A percentile compares a stretch with the other conserved stretches of the same genome.
phyloP scores from a whole-genome alignment of 2,888 invertebrate genomes.

The Candidula unifasciata region DNA sequence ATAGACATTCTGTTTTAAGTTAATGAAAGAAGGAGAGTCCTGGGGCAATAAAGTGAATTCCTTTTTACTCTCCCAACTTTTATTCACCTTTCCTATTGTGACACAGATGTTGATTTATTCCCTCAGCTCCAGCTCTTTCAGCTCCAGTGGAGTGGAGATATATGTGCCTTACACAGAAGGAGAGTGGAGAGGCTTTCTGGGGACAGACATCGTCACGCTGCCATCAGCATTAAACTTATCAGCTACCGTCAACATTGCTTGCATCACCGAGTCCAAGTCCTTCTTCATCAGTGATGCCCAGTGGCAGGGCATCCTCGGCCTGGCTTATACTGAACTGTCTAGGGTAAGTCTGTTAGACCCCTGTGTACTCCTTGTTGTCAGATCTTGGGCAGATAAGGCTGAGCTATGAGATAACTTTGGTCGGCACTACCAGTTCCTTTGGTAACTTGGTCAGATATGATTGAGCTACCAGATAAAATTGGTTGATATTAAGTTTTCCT shows the following conservation, averaged over 20 bases:
- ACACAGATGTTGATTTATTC: conserved; percentile 21
- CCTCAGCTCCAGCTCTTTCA: conserved; percentile 78
- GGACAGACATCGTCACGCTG: conserved; percentile 80
- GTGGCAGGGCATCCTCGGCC: conserved; percentile 83
- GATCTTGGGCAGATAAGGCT: too few relatives aligned
- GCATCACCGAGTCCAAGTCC: conserved; percentile 81
- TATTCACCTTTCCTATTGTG: too few relatives aligned
- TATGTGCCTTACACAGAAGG: conserved; percentile 82
- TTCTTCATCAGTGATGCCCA: conserved; percentile 83
- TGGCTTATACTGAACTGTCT: conserved; percentile 80
- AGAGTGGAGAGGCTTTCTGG: conserved; percentile 80
- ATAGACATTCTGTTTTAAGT: too few relatives aligned
- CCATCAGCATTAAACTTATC: conserved; percentile 76
- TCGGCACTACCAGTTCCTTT: too few relatives aligned
- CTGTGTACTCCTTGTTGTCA: too few relatives aligned
- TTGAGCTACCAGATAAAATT: too few relatives aligned
- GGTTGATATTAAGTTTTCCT: too few relatives aligned
- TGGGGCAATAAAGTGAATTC: too few relatives aligned
- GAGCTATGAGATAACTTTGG: too few relatives aligned
- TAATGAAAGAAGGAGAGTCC: too few relatives aligned
- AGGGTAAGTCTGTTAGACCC: conserved; percentile 60
- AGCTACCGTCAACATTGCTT: conserved; percentile 80
- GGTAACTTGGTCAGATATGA: too few relatives aligned
- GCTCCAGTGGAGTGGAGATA: conserved; percentile 65
- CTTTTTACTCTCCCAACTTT: too few relatives aligned